Evolutionary conservation across 2,888 invertebrate genomes (phyloP).

Genomic region (Acrobasis repandana): DNA sequence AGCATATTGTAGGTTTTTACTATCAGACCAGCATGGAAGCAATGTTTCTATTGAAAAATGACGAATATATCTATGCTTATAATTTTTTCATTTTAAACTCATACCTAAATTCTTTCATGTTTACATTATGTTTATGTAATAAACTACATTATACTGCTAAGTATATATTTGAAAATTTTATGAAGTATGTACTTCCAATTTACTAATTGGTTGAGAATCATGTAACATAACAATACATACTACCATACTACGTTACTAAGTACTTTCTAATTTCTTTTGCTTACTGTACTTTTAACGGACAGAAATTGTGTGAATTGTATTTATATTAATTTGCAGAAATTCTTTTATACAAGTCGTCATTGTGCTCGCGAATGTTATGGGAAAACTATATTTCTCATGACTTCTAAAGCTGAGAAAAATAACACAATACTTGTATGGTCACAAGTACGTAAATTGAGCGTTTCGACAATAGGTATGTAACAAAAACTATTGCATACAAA

Average conservation of each 20-base stretch:
- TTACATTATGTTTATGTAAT: no score
- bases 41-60: no score
- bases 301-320: background rate
- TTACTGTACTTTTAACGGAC: background rate
- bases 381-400: conserved; percentile 1
- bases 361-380: background rate
- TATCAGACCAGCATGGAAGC: no score
- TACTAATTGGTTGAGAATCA: background rate
- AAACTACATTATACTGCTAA: no score
- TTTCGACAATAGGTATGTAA: background rate
- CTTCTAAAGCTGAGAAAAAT: background rate
- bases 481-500: background rate
- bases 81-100: no score
- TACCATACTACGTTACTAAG: background rate
- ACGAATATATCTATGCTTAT: no score
- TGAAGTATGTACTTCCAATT: background rate
- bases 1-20: no score
- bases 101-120: no score
- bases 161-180: no score
- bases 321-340: background rate
- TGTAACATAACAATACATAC: background rate
- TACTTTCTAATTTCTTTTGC: conserved; percentile 2
- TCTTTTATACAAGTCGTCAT: background rate
- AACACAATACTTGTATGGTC: background rate
- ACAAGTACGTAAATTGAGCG: background rate